These are phyloP conservation scores for Mactromeris polynyma DNA, from an alignment of 2,888 invertebrate genomes.

Conservation along the genomic window DNA sequence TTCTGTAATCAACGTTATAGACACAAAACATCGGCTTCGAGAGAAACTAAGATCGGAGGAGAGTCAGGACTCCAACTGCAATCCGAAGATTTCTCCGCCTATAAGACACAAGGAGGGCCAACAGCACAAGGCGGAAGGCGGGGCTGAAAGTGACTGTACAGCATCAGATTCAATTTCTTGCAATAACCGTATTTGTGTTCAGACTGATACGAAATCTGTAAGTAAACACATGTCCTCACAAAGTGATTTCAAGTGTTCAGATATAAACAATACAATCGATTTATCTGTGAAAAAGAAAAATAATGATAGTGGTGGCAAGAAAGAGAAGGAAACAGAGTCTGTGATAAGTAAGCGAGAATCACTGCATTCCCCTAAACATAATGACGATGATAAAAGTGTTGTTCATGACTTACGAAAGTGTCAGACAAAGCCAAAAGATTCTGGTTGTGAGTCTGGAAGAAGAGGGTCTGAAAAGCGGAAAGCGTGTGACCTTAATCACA, in stretches of 20 bases:
- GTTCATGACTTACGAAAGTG: slow-evolving; percentile 26
- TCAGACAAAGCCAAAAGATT: slow-evolving; percentile 23
- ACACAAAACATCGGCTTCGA: slow-evolving; percentile 24
- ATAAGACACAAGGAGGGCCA: not conserved
- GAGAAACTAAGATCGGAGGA: slow-evolving; percentile 20
- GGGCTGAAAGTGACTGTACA: slow-evolving; percentile 10
- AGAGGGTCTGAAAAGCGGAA: slow-evolving; percentile 29
- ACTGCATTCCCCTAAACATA: slow-evolving; percentile 21
- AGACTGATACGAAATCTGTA: slow-evolving; percentile 1
- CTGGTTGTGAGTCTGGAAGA: not conserved
- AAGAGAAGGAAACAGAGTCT: slow-evolving; percentile 8
- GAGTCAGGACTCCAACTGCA: not conserved
- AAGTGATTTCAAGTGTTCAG: slow-evolving; percentile 21
- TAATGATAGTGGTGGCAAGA: not conserved
- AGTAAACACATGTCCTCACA: slow-evolving; percentile 18
- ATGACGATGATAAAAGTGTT: slow-evolving; percentile 8
- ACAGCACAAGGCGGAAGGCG: not conserved
- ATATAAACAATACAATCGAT: slow-evolving; percentile 30
- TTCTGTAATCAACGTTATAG: slow-evolving; percentile 52
- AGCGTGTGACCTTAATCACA: slow-evolving; percentile 54
- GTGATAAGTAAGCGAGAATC: slow-evolving; percentile 8
- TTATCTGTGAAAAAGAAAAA: slow-evolving; percentile 24
- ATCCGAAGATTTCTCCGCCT: not conserved
- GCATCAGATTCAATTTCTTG: slow-evolving; percentile 27
- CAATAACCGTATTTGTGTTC: slow-evolving; percentile 54